phyloP scores from a whole-genome alignment of 1,140 invertebrate genomes.

The Scylla paramamosain region DNA sequence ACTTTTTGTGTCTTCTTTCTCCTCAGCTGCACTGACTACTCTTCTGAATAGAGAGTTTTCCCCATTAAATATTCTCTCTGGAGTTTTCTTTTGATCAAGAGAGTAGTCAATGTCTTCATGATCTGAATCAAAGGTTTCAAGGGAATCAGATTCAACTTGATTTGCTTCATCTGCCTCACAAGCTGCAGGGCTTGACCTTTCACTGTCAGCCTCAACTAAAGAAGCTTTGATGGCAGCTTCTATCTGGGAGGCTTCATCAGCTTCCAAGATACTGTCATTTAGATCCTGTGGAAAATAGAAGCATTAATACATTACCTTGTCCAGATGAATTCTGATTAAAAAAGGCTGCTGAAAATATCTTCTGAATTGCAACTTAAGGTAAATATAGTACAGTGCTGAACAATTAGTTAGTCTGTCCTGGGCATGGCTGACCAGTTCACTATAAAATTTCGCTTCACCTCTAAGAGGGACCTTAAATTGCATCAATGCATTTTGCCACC shows the following conservation, averaged over 20 bases:
- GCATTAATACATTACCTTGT: background rate
- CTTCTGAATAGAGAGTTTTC: conserved; percentile 36
- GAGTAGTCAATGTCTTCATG: conserved; percentile 60
- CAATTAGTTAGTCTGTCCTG: no score
- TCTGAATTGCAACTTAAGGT: no score
- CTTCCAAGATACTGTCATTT: conserved; percentile 80
- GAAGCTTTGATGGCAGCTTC: conserved; percentile 82
- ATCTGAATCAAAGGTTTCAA: conserved; percentile 80
- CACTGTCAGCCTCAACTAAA: conserved; percentile 75
- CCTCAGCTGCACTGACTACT: background rate
- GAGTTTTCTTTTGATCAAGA: conserved; percentile 40
- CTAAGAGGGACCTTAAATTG: no score
- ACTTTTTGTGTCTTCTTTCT: conserved; percentile 48
- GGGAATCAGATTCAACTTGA: conserved; percentile 78
- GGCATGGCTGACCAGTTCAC: no score
- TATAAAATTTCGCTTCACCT: no score
- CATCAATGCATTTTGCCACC: no score
- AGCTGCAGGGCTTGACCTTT: conserved; percentile 24
- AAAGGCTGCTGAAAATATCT: no score
- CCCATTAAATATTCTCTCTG: conserved; percentile 58
- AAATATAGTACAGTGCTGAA: no score
- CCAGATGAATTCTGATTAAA: no score
- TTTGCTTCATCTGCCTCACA: conserved; percentile 64
- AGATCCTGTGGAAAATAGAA: conserved; percentile 42
- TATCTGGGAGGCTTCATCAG: conserved; percentile 81